A percentile compares a stretch with the other conserved stretches of the same genome.
phyloP scores from a whole-genome alignment of 2,113 vertebrate genomes.

The Caloenas nicobarica region DNA sequence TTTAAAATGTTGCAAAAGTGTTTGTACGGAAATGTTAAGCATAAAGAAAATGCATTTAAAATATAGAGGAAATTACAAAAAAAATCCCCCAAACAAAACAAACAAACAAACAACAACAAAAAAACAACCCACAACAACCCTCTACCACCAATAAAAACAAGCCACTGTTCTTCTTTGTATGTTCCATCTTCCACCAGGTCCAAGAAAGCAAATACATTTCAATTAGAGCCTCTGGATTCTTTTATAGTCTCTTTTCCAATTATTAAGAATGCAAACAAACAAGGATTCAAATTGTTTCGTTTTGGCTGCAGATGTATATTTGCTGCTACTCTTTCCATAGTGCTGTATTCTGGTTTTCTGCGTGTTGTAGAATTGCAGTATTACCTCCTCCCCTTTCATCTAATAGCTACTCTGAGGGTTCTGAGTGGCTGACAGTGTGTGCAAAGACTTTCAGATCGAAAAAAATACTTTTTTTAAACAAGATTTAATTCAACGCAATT shows the following conservation, averaged over 20 bases:
- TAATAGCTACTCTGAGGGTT: background rate
- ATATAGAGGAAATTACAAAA: background rate
- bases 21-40: background rate
- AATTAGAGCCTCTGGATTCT: background rate
- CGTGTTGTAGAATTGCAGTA: background rate
- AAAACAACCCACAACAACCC: no score
- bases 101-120: no score
- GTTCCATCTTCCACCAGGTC: background rate
- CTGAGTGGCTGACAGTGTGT: background rate
- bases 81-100: background rate
- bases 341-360: background rate
- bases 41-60: background rate
- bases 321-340: background rate
- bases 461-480: background rate
- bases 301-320: background rate
- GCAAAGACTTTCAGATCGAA: slow-evolving; percentile 20
- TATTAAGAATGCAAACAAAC: slow-evolving; percentile 3
- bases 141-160: background rate
- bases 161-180: background rate
- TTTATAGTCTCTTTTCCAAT: background rate
- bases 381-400: background rate
- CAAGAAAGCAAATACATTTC: background rate
- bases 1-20: background rate
- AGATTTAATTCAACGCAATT: slow-evolving; percentile 13
- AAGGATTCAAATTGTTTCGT: background rate